Percentiles rank a stretch among this genome's conserved stretches.
Conservation (phyloP, 2,113 vertebrate species). For the Panthera leo region DNA sequence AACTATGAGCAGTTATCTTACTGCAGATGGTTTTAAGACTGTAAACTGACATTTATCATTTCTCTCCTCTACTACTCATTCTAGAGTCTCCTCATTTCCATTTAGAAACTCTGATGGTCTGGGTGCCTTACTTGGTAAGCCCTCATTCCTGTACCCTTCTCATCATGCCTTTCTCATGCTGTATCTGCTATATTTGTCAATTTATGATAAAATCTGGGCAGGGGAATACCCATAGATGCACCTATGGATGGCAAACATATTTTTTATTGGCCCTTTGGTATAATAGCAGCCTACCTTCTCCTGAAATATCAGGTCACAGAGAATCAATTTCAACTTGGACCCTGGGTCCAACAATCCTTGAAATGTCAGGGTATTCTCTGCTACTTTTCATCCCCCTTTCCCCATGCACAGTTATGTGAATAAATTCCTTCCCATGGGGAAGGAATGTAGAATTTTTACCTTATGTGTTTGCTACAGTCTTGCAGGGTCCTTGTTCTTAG, state of each 20-base stretch:
- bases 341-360: background rate
- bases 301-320: background rate
- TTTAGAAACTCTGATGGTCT: background rate
- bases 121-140: background rate
- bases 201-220: background rate
- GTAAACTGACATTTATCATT: background rate
- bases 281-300: background rate
- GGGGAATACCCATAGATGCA: background rate
- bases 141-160: background rate
- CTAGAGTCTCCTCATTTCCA: background rate
- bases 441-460: background rate
- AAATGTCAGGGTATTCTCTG: background rate
- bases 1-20: background rate
- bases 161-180: background rate
- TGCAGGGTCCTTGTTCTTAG: background rate
- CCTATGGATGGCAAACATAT: background rate
- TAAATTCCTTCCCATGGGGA: background rate
- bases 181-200: background rate
- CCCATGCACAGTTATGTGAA: background rate
- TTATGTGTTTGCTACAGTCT: background rate
- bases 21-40: background rate
- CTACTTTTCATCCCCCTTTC: fast-evolving
- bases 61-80: background rate
- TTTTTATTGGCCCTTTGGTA: background rate
- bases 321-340: background rate